Conservation (phyloP, 2,797 vertebrate genomes). For the Eupleurogrammus muticus region DNA sequence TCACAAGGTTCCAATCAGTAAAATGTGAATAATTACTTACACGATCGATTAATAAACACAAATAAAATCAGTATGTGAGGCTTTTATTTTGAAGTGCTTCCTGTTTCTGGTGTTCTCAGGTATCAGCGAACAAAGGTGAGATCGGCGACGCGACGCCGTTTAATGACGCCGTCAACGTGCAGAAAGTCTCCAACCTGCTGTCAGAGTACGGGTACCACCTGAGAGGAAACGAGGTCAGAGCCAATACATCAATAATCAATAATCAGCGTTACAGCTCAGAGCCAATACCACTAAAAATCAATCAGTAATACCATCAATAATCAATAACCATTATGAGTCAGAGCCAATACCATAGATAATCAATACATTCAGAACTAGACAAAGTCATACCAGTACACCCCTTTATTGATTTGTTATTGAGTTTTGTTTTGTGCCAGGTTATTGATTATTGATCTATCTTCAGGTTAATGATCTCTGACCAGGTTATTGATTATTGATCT, state of each 20-base stretch:
- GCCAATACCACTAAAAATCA: too few species aligned
- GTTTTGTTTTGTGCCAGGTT: not conserved
- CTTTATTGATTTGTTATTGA: not conserved
- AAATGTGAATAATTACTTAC: too few species aligned
- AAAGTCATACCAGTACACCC: too few species aligned
- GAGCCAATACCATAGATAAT: too few species aligned
- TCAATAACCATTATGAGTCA: too few species aligned
- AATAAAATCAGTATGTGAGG: not conserved
- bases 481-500: not conserved
- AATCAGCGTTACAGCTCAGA: too few species aligned
- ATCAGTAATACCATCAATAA: too few species aligned
- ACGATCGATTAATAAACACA: too few species aligned
- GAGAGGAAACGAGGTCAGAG: slow-evolving; percentile 92
- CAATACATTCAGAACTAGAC: too few species aligned
- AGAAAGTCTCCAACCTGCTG: slow-evolving; percentile 97
- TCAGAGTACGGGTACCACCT: slow-evolving; percentile 98
- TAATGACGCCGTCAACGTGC: slow-evolving; percentile 97
- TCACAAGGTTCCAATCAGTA: too few species aligned
- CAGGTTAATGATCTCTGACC: slow-evolving; percentile 88
- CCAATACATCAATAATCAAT: too few species aligned
- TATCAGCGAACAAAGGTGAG: slow-evolving; percentile 98
- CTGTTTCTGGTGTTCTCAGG: slow-evolving; percentile 76
- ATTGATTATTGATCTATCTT: slow-evolving; percentile 8
- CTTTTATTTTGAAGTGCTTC: too few species aligned
- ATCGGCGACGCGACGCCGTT: slow-evolving; percentile 98